Evolutionary conservation across 2,888 invertebrate species (phyloP), one percentile per base, ranked within the genome.

Genomic region (Pycnomerus fuliginosus): DNA sequence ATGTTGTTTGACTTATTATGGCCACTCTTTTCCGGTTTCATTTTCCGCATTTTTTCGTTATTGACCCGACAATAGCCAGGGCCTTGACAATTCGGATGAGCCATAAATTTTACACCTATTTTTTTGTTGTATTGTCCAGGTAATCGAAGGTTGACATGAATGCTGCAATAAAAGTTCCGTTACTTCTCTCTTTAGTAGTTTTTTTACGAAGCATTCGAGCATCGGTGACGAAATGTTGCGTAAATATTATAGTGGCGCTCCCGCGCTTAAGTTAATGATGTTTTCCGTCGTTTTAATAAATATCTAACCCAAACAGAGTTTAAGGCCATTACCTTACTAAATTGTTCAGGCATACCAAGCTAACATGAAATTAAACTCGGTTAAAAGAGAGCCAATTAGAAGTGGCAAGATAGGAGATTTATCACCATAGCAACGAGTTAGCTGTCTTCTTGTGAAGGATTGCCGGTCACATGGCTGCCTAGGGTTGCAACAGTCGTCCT

Each of bases 371-470:
- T 69, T 68, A 68, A 68, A 67, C 64, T 65, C 60, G 57, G 56
- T 63, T 64, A 66, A 69, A 70, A 70, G 71, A 69, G 68, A 70
- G 69, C 71, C 71, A 72, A 72, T 72, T 73, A 72, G 70, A 70
- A 67, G 69, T 69, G 69, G 69, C 69, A 71, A 70, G 70, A 69
- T 68, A 62, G 67, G 63, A 69, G 72, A 73, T 73, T 73, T 73
- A 72, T 72, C 67, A 58, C 69, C 72, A 68, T 70, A 64, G 72
- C 70, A 72, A 72, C 72, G 71, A 67, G 65, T 65, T 64, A 61
- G 64, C 67, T 70, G 71, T 71, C 70, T 64, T 62, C 50, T 54
- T 48, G 69, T 72, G 72, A 72, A 67, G 70, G 67, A 72, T 71
- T 67, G 70, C 67, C 62, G 67, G 67, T 69, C 67, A 64, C 65